Evolutionary conservation across 1,140 invertebrate genomes (phyloP).

Genomic region (Procambarus virginalis): DNA sequence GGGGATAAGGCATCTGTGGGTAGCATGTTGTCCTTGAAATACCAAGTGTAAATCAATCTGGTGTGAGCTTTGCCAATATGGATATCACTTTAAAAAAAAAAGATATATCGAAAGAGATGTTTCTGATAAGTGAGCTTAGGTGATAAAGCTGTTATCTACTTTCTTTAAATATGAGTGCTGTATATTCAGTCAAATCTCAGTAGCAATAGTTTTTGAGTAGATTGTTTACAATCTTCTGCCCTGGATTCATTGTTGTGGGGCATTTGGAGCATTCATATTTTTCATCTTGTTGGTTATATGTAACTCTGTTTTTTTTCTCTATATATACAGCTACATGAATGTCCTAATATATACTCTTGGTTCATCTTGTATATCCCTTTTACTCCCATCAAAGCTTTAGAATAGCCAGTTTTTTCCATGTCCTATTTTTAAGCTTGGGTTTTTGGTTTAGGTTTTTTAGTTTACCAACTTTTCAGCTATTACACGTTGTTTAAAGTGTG

Average conservation of each 20-base stretch:
- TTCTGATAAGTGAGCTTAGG: background rate
- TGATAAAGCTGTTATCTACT: background rate
- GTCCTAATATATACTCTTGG: background rate
- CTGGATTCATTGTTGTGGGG: background rate
- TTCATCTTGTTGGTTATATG: background rate
- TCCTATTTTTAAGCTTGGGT: conserved; percentile 1
- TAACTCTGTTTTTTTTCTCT: background rate
- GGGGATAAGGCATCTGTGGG: too few relatives aligned
- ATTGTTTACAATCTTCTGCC: background rate
- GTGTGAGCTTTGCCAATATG: too few relatives aligned
- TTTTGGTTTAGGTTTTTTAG: background rate
- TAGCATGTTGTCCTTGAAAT: too few relatives aligned
- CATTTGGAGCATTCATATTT: background rate
- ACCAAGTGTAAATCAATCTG: too few relatives aligned
- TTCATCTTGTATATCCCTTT: background rate
- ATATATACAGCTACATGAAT: background rate
- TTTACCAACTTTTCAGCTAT: conserved; percentile 15
- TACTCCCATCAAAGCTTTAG: background rate
- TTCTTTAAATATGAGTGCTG: background rate
- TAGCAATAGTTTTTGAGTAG: background rate
- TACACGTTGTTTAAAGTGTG: background rate
- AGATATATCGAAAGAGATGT: background rate
- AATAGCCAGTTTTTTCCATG: background rate
- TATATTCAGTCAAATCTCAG: background rate
- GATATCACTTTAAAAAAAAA: too few relatives aligned